Evolutionary conservation across 2,113 vertebrate species (phyloP).

Genomic region (Agapornis roseicollis): DNA sequence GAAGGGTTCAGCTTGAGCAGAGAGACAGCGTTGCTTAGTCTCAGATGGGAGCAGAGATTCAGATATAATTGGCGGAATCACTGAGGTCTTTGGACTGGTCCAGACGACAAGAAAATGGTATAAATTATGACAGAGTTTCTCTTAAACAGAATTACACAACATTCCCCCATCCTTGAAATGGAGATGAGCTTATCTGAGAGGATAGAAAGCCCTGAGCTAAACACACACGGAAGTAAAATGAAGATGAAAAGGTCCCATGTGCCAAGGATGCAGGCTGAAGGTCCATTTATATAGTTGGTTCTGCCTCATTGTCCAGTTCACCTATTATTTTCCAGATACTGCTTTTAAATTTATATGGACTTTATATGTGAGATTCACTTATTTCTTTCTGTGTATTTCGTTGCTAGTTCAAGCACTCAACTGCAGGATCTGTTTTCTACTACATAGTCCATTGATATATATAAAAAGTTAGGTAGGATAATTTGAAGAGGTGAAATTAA

Average conservation of each 20-base stretch:
- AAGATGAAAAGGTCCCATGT: neutral
- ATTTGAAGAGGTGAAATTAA: neutral
- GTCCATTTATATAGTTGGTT: neutral
- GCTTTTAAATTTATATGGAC: neutral
- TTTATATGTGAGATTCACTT: neutral
- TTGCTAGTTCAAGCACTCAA: neutral
- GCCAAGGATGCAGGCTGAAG: neutral
- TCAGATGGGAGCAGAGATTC: neutral
- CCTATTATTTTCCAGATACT: neutral
- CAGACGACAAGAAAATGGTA: neutral
- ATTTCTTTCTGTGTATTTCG: neutral
- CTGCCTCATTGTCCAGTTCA: neutral
- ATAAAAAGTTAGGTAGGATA: neutral
- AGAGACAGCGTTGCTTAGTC: neutral
- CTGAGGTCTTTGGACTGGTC: neutral
- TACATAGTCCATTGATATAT: neutral
- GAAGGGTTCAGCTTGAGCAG: neutral
- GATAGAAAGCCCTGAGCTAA: neutral
- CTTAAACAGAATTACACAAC: neutral
- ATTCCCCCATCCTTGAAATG: neutral
- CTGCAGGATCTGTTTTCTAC: neutral
- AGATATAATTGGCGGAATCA: neutral
- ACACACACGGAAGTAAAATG: neutral
- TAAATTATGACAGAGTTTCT: neutral
- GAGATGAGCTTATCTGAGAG: neutral